These are phyloP conservation scores for Cottus gobio DNA, from an alignment of 2,113 vertebrate species.

Conservation along the genomic window DNA sequence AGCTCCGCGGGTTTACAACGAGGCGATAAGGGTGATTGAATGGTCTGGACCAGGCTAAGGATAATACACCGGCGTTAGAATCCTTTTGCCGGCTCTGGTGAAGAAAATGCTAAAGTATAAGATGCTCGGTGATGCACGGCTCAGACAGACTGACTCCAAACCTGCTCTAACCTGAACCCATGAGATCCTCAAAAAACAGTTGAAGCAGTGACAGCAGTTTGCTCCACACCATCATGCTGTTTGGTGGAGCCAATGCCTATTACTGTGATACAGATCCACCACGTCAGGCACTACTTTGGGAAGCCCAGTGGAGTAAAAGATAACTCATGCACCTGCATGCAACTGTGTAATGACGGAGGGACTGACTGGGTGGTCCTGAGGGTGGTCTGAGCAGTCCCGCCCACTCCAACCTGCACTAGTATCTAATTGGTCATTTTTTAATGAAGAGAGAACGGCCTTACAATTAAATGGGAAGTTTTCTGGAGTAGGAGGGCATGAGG, in stretches of 20 bases:
- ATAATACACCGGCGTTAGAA: too few species aligned
- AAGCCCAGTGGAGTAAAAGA: background rate
- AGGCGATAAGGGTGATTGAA: too few species aligned
- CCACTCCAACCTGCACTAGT: background rate
- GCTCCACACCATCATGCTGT: background rate
- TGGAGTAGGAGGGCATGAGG: background rate
- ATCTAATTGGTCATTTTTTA: background rate
- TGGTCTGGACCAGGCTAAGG: too few species aligned
- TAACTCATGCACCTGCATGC: background rate
- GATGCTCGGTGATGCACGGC: too few species aligned
- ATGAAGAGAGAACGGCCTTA: background rate
- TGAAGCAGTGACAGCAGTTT: background rate
- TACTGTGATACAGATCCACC: background rate
- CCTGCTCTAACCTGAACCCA: background rate
- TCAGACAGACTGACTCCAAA: background rate
- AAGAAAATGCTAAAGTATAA: too few species aligned
- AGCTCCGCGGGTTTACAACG: too few species aligned
- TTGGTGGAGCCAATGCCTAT: background rate
- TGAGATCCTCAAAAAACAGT: background rate
- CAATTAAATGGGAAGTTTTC: background rate
- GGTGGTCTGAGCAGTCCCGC: background rate
- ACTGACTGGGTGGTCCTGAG: background rate
- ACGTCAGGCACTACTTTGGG: background rate
- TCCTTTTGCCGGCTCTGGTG: too few species aligned
- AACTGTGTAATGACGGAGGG: background rate